These are phyloP conservation scores for Drosophila hydei DNA, from an alignment of 1,140 invertebrate species.

Conservation along the genomic window DNA sequence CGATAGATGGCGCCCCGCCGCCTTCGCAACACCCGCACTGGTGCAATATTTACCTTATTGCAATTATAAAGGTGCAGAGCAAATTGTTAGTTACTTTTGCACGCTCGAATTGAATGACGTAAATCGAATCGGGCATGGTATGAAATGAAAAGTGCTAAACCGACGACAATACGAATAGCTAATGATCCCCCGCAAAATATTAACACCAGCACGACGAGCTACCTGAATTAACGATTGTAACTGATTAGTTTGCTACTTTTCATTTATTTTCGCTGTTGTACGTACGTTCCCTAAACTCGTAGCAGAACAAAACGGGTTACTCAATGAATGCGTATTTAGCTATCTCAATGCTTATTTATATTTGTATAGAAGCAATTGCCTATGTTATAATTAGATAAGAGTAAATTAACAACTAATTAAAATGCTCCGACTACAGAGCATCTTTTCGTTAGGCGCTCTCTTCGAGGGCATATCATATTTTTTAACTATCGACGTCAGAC, in stretches of 20 bases:
- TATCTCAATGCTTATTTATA: not conserved
- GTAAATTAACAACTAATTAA: too few species aligned
- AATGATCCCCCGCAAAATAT: constrained; percentile 61
- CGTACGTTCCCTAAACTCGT: not conserved
- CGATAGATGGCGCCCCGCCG: constrained; percentile 3
- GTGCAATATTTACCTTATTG: constrained; percentile 32
- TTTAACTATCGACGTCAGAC: not conserved
- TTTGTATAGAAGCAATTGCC: too few species aligned
- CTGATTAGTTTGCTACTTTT: constrained; percentile 31
- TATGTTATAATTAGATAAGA: too few species aligned
- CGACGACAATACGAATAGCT: constrained; percentile 21
- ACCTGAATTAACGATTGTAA: constrained; percentile 41
- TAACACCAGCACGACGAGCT: constrained; percentile 43
- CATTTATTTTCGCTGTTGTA: constrained; percentile 9
- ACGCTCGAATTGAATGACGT: constrained; percentile 76
- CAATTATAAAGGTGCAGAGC: constrained; percentile 52
- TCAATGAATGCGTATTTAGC: not conserved
- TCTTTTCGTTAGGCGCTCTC: not conserved
- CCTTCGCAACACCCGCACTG: not conserved
- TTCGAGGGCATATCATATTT: not conserved
- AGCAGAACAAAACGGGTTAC: not conserved
- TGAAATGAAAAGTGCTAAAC: constrained; percentile 61
- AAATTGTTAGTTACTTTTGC: constrained; percentile 24
- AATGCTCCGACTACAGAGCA: not conserved
- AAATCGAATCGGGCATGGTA: constrained; percentile 33